Evolutionary conservation across 2,888 invertebrate species (phyloP).

Genomic region (Dromius quadrimaculatus): DNA sequence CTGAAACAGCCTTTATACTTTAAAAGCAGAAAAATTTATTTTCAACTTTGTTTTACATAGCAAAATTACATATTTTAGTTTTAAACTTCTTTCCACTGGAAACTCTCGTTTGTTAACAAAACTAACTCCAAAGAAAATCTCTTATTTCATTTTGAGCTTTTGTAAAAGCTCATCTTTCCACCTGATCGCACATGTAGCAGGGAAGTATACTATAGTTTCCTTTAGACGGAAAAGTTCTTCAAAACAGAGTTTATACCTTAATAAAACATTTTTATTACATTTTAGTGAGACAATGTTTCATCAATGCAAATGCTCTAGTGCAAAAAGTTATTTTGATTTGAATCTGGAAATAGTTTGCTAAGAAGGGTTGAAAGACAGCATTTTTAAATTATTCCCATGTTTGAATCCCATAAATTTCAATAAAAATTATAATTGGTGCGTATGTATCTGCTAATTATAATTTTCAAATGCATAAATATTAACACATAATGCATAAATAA

Average conservation of each 20-base stretch:
- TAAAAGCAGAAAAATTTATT: too few relatives aligned
- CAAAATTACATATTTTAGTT: constrained; percentile 27
- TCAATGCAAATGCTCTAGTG: constrained; percentile 5
- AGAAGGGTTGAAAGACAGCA: too few relatives aligned
- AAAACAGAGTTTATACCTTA: constrained; percentile 27
- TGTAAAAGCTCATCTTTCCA: constrained; percentile 31
- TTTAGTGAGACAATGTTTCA: constrained; percentile 18
- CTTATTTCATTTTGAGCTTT: constrained; percentile 41
- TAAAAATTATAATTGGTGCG: too few relatives aligned
- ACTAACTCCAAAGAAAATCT: constrained; percentile 2
- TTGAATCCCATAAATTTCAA: too few relatives aligned
- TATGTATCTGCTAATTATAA: too few relatives aligned
- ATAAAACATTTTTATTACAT: constrained; percentile 35
- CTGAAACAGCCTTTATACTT: too few relatives aligned
- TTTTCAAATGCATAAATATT: too few relatives aligned
- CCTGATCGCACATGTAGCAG: constrained; percentile 37
- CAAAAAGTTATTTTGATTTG: constrained; percentile 18
- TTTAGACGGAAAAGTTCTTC: constrained; percentile 10
- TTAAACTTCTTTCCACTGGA: constrained; percentile 1
- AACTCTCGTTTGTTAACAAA: constrained; percentile 23
- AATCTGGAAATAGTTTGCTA: too few relatives aligned
- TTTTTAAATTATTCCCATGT: too few relatives aligned
- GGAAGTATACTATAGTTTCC: constrained; percentile 17
- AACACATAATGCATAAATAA: too few relatives aligned
- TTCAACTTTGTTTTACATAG: too few relatives aligned